Evolutionary conservation across 2,797 vertebrate genomes (phyloP).

Genomic region (Miichthys miiuy): DNA sequence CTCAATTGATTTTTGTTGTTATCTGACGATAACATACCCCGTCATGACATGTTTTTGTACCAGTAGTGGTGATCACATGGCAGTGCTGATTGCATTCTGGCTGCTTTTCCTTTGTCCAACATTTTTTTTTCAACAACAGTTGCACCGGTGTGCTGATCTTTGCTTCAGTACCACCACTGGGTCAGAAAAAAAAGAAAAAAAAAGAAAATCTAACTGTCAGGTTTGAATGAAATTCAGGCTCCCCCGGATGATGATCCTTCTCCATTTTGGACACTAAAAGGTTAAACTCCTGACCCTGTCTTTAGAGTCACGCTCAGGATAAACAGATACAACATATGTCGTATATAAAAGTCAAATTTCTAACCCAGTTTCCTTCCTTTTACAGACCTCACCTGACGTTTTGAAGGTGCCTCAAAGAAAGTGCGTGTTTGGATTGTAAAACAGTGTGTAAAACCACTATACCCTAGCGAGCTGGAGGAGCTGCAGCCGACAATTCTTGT

Average conservation of each 20-base stretch:
- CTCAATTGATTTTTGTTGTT: conserved; percentile 21
- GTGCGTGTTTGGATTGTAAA: too few species aligned
- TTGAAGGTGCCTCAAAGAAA: too few species aligned
- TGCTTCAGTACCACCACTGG: neutral
- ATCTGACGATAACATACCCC: conserved; percentile 1
- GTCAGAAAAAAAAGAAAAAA: neutral
- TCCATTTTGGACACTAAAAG: neutral
- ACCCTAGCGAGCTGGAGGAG: too few species aligned
- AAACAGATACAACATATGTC: too few species aligned
- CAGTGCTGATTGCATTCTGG: neutral
- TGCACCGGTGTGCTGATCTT: neutral
- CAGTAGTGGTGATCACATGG: neutral
- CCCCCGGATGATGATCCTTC: neutral
- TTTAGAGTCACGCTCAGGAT: too few species aligned
- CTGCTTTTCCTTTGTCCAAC: neutral
- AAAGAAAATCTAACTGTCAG: neutral
- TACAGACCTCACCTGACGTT: too few species aligned
- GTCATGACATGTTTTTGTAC: neutral
- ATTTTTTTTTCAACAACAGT: neutral
- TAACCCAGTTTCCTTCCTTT: too few species aligned
- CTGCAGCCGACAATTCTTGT: too few species aligned
- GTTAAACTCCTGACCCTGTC: too few species aligned
- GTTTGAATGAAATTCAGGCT: neutral
- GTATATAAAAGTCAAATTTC: too few species aligned
- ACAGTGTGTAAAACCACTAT: too few species aligned